Percentiles rank a stretch among this genome's conserved stretches.
Conservation (phyloP, 2,113 vertebrate genomes). For the Microcebus jonahi region DNA sequence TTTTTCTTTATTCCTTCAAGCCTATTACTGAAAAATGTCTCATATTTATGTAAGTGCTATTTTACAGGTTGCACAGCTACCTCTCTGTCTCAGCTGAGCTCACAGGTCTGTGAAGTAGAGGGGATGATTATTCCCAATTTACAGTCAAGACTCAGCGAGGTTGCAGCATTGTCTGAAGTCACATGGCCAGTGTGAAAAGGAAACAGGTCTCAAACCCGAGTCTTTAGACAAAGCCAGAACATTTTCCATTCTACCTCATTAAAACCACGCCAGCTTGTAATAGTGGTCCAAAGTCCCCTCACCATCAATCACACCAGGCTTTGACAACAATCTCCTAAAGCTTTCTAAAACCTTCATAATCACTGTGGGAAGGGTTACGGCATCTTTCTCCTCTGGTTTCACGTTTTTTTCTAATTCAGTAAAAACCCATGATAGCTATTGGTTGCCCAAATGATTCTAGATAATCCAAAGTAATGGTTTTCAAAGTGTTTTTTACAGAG, state of each 20-base stretch:
- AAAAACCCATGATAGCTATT: conserved; percentile 31
- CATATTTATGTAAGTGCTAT: background rate
- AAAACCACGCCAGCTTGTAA: conserved; percentile 38
- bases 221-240: conserved; percentile 2
- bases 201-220: background rate
- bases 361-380: conserved; percentile 8
- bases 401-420: conserved; percentile 23
- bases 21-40: background rate
- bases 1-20: background rate
- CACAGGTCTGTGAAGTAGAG: background rate
- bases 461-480: conserved; percentile 50
- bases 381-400: conserved; percentile 33
- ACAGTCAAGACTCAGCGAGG: background rate
- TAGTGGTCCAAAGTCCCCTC: conserved; percentile 20
- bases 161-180: background rate
- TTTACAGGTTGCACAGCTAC: background rate
- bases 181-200: background rate
- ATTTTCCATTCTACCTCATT: conserved; percentile 36
- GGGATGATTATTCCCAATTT: background rate
- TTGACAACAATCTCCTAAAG: conserved; percentile 20
- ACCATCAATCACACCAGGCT: background rate
- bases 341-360: conserved; percentile 57
- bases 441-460: background rate
- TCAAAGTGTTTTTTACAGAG: conserved; percentile 35
- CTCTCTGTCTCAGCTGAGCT: background rate